Evolutionary conservation across 2,113 vertebrate species (phyloP), one percentile per base, ranked within the genome.

Genomic region (Misgurnus mizolepis): DNA sequence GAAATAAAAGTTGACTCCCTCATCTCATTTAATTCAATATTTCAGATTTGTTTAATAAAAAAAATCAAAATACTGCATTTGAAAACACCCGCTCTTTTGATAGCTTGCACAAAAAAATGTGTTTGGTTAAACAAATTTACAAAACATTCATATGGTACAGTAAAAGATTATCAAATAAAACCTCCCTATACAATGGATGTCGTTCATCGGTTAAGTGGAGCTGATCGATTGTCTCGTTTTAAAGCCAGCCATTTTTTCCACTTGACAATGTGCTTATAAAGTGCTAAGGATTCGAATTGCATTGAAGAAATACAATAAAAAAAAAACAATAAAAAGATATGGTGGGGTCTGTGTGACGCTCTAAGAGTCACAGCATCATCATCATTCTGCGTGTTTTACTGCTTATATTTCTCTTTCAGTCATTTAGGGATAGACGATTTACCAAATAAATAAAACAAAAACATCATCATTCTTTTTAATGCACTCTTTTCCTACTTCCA

Each of bases 211-310:
- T 60, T 47, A 56, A 76, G 9, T 60, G 34, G 68, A 58, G 62
- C 71, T 8, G 41, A 64, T 22, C 67, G 84, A 89, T 82, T 83
- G 83, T 85, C 76, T 79, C 61, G 27, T 69, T 81, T 82, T 69
- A 83, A 83, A 73, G 58, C 69, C 71, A 72, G 40, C 55, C 71
- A 61, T 61, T 64, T 74, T 55, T 45, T 66, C 41, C 62, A 66
- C 76, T 45, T 41, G 39, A 11, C 66, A 58, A 47, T 78, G 62
- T 81, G 69, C 62, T 47, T 78, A 79, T 90, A 89, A 89, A 90
- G 88, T 90, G 88, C 88, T 82, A 76, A 72, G 77, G 41, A 78
- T 34, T 49, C 43, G 43, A 73, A 50, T 49, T 65, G 34, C 41
- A 40, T 61, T 74, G 45, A 74, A 62, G 75, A 22, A 22, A 22